Conservation (phyloP, 2,888 invertebrate genomes). For the Dioctria linearis region DNA sequence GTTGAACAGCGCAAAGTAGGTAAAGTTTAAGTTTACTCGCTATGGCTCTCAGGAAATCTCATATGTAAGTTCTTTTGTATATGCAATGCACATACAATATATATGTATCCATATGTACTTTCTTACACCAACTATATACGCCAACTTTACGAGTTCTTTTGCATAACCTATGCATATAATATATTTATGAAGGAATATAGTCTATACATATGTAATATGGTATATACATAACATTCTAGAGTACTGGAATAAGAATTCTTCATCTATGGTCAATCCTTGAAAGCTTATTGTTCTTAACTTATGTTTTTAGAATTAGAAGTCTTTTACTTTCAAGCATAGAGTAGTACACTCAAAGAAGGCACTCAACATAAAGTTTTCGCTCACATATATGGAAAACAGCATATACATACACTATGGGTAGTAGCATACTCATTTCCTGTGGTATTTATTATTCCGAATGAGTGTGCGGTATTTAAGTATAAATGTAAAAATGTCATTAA, state of each 20-base stretch:
- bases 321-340: slow-evolving; percentile 24
- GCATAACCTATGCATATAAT: not conserved
- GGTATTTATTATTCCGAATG: slow-evolving; percentile 15
- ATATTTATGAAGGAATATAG: not conserved
- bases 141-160: not conserved
- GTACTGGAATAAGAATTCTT: slow-evolving; percentile 30
- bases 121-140: not conserved
- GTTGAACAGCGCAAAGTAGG: slow-evolving; percentile 32
- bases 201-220: not conserved
- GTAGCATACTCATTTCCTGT: not conserved
- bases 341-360: slow-evolving; percentile 34
- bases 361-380: slow-evolving; percentile 16
- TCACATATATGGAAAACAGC: not conserved
- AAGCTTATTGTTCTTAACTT: slow-evolving; percentile 42
- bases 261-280: slow-evolving; percentile 35
- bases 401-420: not conserved
- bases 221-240: not conserved
- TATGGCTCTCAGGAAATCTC: slow-evolving; percentile 4
- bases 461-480: slow-evolving; percentile 40
- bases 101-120: not conserved
- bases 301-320: slow-evolving; percentile 45
- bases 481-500: slow-evolving; percentile 47
- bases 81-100: slow-evolving; percentile 7
- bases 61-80: not conserved
- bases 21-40: slow-evolving; percentile 46